Evolutionary conservation across 2,797 vertebrate species (phyloP).

Genomic region (Ptychadena robeensis): DNA sequence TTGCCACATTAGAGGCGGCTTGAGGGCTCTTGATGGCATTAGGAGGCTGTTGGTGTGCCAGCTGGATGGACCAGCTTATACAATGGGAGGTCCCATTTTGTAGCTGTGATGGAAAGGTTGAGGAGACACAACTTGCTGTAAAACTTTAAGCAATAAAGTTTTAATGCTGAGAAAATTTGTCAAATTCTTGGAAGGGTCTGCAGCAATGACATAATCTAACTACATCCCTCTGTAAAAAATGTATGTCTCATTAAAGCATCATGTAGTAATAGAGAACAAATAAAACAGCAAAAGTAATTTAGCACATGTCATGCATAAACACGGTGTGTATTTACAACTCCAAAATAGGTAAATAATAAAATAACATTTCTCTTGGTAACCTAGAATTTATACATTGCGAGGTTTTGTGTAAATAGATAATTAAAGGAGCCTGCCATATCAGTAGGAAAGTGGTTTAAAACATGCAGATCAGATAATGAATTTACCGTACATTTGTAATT

Average conservation of each 20-base stretch:
- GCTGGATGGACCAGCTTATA: conserved; percentile 24
- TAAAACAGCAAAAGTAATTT: not conserved
- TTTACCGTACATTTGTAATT: too few species aligned
- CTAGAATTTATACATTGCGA: not conserved
- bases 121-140: conserved; percentile 32
- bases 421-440: not conserved
- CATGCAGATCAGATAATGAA: too few species aligned
- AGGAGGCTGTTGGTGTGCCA: conserved; percentile 14
- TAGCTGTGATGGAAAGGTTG: conserved; percentile 54
- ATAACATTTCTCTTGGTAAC: too few species aligned
- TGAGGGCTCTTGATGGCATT: conserved; percentile 35
- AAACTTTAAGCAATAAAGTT: conserved; percentile 48
- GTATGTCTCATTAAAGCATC: conserved; percentile 36
- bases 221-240: conserved; percentile 54
- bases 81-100: conserved; percentile 56
- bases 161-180: conserved; percentile 53
- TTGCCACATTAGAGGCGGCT: conserved; percentile 14
- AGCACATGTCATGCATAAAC: not conserved
- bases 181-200: conserved; percentile 52
- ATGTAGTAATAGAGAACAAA: conserved; percentile 28
- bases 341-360: not conserved
- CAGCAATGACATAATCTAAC: conserved; percentile 53
- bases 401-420: not conserved
- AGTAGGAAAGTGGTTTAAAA: too few species aligned
- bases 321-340: not conserved